Conservation (phyloP, 2,797 vertebrate species). For the Anguilla megastoma region DNA sequence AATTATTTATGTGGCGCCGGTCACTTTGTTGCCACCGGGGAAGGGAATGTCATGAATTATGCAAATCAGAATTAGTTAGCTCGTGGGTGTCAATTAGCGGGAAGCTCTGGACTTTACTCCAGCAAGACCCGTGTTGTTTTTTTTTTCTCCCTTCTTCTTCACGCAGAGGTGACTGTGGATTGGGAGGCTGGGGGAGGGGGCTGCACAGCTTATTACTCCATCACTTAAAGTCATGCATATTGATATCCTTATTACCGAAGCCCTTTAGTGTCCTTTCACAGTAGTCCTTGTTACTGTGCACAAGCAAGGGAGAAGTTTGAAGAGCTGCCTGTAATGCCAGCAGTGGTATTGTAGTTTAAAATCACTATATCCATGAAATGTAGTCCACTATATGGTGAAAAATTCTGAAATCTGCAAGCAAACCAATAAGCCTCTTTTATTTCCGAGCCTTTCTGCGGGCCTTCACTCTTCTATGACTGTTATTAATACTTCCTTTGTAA, state of each 20-base stretch:
- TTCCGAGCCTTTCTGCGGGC: not conserved
- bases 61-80: slow-evolving; percentile 65
- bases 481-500: not conserved
- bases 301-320: not conserved
- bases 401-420: not conserved
- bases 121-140: slow-evolving; percentile 27
- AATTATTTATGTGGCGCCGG: slow-evolving; percentile 63
- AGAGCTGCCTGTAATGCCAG: not conserved
- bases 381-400: not conserved
- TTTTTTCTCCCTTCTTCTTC: slow-evolving; percentile 26
- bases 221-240: slow-evolving; percentile 58
- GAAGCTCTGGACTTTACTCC: slow-evolving; percentile 49
- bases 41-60: slow-evolving; percentile 59
- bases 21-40: slow-evolving; percentile 53
- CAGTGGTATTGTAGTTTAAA: not conserved
- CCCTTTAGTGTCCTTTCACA: not conserved
- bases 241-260: slow-evolving; percentile 46
- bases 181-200: slow-evolving; percentile 20
- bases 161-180: slow-evolving; percentile 23
- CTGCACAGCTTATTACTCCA: slow-evolving; percentile 36
- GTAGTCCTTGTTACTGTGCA: not conserved
- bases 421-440: not conserved
- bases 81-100: slow-evolving; percentile 60
- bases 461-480: not conserved
- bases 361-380: not conserved